phyloP scores from a whole-genome alignment of 2,113 vertebrate genomes.

The Xiphophorus maculatus region DNA sequence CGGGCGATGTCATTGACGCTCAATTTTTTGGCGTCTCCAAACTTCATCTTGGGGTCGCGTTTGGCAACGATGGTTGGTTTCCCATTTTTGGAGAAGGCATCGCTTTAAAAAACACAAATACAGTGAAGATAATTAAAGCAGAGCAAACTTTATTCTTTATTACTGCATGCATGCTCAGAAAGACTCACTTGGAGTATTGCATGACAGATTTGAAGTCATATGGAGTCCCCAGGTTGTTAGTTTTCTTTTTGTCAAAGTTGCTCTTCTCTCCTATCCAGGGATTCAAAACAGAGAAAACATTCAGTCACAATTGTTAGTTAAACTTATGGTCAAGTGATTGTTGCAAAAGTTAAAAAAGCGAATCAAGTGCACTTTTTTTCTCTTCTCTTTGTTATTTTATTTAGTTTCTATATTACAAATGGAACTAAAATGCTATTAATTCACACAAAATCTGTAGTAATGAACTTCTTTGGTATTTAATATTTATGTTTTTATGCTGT shows the following conservation, averaged over 20 bases:
- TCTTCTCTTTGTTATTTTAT: no score
- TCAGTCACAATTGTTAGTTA: background rate
- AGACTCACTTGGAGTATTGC: slow-evolving; percentile 71
- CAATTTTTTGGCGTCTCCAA: background rate
- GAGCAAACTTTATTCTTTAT: background rate
- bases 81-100: background rate
- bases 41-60: background rate
- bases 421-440: no score
- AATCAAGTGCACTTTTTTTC: no score
- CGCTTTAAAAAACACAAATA: background rate
- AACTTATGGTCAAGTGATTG: no score
- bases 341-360: no score
- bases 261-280: background rate
- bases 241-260: slow-evolving; percentile 31
- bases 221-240: slow-evolving; percentile 68
- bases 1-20: background rate
- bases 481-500: no score
- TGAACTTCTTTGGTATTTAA: no score
- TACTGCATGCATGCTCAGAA: background rate
- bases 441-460: no score
- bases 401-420: no score
- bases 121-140: background rate
- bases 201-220: slow-evolving; percentile 75
- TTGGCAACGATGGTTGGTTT: background rate
- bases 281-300: background rate